Conservation (phyloP, 2,113 vertebrate species). For the Hemiprocne comata region DNA sequence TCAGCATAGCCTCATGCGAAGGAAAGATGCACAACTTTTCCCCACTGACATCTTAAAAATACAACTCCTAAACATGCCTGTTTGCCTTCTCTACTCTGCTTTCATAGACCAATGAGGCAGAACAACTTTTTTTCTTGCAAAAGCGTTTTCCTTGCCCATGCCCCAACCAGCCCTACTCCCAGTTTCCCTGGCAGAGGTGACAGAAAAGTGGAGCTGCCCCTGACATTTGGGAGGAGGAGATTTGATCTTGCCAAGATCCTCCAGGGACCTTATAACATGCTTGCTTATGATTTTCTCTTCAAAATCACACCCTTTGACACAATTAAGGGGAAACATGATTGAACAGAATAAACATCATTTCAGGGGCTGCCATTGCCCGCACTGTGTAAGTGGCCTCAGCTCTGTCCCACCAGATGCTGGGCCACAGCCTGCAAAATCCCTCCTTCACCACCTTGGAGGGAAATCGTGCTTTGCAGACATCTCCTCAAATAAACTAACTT, state of each 20-base stretch:
- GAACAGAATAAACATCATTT: not conserved
- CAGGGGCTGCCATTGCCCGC: not conserved
- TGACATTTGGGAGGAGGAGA: not conserved
- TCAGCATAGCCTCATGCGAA: not conserved
- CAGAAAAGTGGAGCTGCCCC: not conserved
- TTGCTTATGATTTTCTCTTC: not conserved
- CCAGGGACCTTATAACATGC: not conserved
- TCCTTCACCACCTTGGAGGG: not conserved
- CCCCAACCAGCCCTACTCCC: not conserved
- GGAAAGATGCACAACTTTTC: not conserved
- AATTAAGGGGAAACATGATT: not conserved
- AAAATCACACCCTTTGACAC: not conserved
- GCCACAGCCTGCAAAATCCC: not conserved
- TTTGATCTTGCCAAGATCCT: not conserved
- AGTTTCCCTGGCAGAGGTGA: not conserved
- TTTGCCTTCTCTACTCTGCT: not conserved
- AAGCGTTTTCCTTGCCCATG: not conserved
- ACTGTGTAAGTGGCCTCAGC: not conserved
- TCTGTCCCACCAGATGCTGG: not conserved
- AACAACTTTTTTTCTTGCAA: not conserved
- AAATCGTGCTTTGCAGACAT: not conserved
- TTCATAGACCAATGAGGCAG: not conserved
- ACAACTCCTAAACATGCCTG: not conserved
- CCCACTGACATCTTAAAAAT: not conserved
- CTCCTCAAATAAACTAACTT: not conserved